A percentile compares a stretch with the other conserved stretches of the same genome.
These are phyloP conservation scores for Orchesella cincta DNA, from an alignment of 1,140 invertebrate genomes.

Conservation along the genomic window DNA sequence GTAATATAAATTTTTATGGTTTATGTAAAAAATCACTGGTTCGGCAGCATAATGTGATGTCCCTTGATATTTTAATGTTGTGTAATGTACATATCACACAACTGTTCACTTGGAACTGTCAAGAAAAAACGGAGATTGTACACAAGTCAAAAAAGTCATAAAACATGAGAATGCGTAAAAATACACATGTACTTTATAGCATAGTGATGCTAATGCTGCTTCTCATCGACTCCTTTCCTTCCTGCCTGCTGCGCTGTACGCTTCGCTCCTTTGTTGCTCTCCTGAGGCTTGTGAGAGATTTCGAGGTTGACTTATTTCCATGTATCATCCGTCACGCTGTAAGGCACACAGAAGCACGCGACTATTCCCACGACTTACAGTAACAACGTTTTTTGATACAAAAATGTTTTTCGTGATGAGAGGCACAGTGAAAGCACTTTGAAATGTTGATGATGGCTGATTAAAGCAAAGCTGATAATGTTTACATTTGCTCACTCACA, in stretches of 20 bases:
- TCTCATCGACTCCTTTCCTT: neutral
- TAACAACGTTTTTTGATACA: no score
- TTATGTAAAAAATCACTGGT: no score
- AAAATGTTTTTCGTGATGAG: no score
- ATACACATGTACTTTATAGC: neutral
- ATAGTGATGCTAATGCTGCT: neutral
- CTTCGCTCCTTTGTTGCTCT: neutral
- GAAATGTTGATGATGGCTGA: no score
- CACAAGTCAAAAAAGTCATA: slow-evolving; percentile 18
- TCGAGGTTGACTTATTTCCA: neutral
- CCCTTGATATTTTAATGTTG: no score
- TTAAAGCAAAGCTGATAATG: no score
- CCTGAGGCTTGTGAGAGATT: neutral
- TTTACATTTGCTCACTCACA: no score
- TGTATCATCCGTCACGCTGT: neutral
- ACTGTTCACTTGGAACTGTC: neutral
- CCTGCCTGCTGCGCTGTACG: neutral
- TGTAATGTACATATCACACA: no score
- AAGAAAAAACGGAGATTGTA: neutral
- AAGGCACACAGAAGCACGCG: neutral
- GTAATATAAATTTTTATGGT: no score
- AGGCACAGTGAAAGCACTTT: no score
- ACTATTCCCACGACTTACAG: no score
- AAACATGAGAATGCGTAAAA: neutral
- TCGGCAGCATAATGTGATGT: no score